Evolutionary conservation across 2,113 vertebrate genomes (phyloP), one percentile per base, ranked within the genome.

Genomic region (Peromyscus californicus): DNA sequence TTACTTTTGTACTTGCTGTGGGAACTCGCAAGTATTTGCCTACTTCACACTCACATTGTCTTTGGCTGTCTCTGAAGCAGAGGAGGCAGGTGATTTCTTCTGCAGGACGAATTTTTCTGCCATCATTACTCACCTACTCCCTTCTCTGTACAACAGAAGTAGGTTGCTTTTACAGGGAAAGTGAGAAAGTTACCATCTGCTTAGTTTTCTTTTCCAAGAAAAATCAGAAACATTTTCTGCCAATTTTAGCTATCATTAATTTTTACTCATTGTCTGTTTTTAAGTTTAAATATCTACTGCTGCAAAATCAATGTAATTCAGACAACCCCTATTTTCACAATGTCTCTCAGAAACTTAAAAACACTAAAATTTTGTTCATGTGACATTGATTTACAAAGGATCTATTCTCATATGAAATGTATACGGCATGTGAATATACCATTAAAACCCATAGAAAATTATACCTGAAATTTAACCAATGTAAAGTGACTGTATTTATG

Each of bases 141-240:
- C 48, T 82, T 93, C 45, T 93, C 51, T 70, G 33, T 91, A 51
- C 51, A 51, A 51, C 51, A 51, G 51, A 51, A 51, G 51, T 7
- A n/a, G 65, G 67, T n/a, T 87, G 19, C 21, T 57, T 31, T 91
- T 67, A 80, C n/a, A 3, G 31, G 51, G 31, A 22, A 89, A 85
- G 59, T 82, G 26, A 91, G 42, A 97, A 93, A 59, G 51, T 36
- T 72, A 21, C 78, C 86, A 89, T 86, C 42, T 95, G 51, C 33
- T 91, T 61, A 33, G 21, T 54, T 59, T 48, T 70, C 39, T 33
- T 67, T 54, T 33, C 63, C 29, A 74, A 70, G 39, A 51, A 93
- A 94, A 94, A 19, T n/a, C 45, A 70, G 51, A 91, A 76, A 1
- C 31, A 7, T 94, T 93, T 83, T 88, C 3, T 61, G 89, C 39